These are phyloP conservation scores for Aotus griseimembra DNA, from an alignment of 2,797 vertebrate species.

Conservation along the genomic window DNA sequence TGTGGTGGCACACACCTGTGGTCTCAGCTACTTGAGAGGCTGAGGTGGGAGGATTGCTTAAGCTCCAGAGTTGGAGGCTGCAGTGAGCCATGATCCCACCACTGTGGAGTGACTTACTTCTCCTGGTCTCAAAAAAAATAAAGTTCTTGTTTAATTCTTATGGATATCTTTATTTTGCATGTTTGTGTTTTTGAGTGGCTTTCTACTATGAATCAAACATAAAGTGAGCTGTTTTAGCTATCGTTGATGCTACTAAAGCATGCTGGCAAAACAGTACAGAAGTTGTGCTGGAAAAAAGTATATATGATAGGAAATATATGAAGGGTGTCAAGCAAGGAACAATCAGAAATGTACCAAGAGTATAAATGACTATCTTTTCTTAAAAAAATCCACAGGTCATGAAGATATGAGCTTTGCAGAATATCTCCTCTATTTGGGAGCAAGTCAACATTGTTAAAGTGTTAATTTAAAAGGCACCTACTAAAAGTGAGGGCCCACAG, in stretches of 20 bases:
- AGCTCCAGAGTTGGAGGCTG: no score
- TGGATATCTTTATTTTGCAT: not conserved
- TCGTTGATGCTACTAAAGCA: not conserved
- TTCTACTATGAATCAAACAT: conserved; percentile 4
- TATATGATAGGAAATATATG: not conserved
- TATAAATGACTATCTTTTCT: not conserved
- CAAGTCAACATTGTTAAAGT: not conserved
- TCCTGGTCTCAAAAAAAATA: not conserved
- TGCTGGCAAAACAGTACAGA: not conserved
- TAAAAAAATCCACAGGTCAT: not conserved
- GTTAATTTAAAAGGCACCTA: conserved; percentile 9
- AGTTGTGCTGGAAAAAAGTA: not conserved
- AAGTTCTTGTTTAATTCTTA: not conserved
- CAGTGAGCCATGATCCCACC: no score
- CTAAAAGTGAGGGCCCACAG: not conserved
- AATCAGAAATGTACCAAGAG: not conserved
- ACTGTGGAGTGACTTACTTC: no score
- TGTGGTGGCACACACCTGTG: no score
- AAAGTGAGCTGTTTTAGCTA: not conserved
- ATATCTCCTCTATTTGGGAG: not conserved
- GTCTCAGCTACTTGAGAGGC: no score
- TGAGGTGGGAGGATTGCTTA: no score
- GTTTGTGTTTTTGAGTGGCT: not conserved
- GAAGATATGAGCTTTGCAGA: conserved; percentile 24
- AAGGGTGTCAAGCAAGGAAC: not conserved